phyloP scores from a whole-genome alignment of 2,113 vertebrate genomes.

The Pholis gunnellus region DNA sequence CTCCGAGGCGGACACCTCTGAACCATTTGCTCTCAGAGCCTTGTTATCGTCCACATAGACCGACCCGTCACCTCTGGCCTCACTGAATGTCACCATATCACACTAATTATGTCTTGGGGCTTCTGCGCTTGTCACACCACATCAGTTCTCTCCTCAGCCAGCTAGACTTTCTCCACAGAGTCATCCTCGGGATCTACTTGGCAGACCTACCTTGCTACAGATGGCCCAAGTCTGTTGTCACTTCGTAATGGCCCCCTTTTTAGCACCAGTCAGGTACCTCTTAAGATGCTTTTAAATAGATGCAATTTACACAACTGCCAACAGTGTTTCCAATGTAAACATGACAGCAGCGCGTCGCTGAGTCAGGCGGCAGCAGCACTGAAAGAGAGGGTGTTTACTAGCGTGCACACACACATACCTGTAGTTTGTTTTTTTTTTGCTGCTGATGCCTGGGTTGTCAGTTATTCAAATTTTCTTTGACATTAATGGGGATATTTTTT shows the following conservation, averaged over 20 bases:
- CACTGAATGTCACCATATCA: constrained; percentile 48
- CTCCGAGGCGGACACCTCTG: background rate
- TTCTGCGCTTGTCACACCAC: constrained; percentile 40
- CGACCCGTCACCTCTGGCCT: constrained; percentile 37
- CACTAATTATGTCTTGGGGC: constrained; percentile 57
- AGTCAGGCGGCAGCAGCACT: constrained; percentile 18
- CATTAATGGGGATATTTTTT: background rate
- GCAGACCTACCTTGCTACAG: constrained; percentile 22
- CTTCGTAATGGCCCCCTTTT: constrained; percentile 22
- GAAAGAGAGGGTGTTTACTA: background rate
- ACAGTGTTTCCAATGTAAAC: constrained; percentile 33
- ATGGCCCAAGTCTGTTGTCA: constrained; percentile 29
- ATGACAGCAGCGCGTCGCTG: constrained; percentile 5
- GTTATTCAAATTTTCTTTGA: background rate
- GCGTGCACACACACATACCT: background rate
- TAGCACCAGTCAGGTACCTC: constrained; percentile 15
- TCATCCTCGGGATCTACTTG: constrained; percentile 14
- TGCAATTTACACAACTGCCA: constrained; percentile 29
- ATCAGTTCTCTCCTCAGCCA: constrained; percentile 25
- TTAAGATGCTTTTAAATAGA: constrained; percentile 39
- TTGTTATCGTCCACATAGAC: constrained; percentile 37
- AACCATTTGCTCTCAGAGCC: constrained; percentile 18
- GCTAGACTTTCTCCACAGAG: constrained; percentile 20
- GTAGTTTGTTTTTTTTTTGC: background rate
- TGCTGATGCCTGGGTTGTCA: background rate